These are phyloP conservation scores for Himalopsyche tibetana DNA, from an alignment of 2,888 invertebrate genomes.

Conservation along the genomic window DNA sequence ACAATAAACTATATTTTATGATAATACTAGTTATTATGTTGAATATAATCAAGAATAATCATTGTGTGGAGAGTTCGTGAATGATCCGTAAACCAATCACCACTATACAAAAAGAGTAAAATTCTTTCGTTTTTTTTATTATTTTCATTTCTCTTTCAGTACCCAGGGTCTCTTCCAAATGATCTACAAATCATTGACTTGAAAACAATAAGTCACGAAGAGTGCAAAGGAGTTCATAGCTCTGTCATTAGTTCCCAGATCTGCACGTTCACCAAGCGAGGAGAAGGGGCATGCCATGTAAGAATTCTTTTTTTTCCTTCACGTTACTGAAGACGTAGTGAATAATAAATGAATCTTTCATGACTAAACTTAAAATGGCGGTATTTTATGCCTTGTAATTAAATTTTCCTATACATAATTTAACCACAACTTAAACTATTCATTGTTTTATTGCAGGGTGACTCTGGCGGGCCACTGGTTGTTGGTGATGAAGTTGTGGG, in stretches of 20 bases:
- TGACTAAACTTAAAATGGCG: too few relatives aligned
- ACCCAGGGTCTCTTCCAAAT: conserved; percentile 76
- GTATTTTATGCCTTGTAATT: too few relatives aligned
- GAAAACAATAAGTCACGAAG: conserved; percentile 73
- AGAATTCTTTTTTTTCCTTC: conserved; percentile 67
- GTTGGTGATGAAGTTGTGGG: conserved; percentile 72
- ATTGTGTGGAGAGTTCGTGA: too few relatives aligned
- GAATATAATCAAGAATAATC: too few relatives aligned
- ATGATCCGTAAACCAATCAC: too few relatives aligned
- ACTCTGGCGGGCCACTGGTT: conserved; percentile 76
- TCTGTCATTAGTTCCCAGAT: conserved; percentile 76
- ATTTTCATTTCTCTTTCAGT: conserved; percentile 69
- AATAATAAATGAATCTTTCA: too few relatives aligned
- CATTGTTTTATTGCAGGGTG: conserved; percentile 70
- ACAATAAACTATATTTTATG: too few relatives aligned
- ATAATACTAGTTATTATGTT: too few relatives aligned
- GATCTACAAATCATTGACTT: conserved; percentile 77
- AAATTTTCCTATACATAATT: too few relatives aligned
- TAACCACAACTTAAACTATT: too few relatives aligned
- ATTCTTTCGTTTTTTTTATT: neutral
- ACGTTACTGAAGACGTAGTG: too few relatives aligned
- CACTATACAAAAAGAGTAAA: too few relatives aligned
- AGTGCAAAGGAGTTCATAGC: conserved; percentile 74
- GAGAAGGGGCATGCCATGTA: conserved; percentile 81
- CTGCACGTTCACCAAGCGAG: conserved; percentile 77